A percentile compares a stretch with the other conserved stretches of the same genome.
Evolutionary conservation across 2,113 vertebrate species (phyloP).

Genomic region (Syrrhaptes paradoxus): DNA sequence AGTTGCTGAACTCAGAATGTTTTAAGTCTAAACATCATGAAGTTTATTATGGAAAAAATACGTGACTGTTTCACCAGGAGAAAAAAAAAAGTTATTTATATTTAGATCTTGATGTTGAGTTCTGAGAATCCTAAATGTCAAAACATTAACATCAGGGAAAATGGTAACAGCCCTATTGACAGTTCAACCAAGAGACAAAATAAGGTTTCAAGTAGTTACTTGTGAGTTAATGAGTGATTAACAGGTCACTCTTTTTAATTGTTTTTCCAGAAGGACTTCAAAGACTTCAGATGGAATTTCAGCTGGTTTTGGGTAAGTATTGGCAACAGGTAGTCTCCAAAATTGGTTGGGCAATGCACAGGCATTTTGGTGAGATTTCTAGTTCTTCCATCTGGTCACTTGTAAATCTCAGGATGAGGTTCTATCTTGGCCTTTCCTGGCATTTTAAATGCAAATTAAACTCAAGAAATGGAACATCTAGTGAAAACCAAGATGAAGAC

Average conservation of each 20-base stretch:
- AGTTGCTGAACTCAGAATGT: neutral
- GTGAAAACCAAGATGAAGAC: neutral
- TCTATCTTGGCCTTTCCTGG: neutral
- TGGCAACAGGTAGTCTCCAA: neutral
- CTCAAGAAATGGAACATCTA: neutral
- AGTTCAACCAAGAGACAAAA: neutral
- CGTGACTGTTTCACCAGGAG: neutral
- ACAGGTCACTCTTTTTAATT: neutral
- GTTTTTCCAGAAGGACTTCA: neutral
- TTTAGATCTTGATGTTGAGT: neutral
- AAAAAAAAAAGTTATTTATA: neutral
- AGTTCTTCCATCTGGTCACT: neutral
- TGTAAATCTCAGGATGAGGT: neutral
- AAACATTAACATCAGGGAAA: neutral
- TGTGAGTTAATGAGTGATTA: slow-evolving; percentile 20
- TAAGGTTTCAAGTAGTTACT: neutral
- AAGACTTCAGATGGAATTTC: neutral
- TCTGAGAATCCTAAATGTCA: slow-evolving; percentile 1
- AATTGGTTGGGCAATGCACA: neutral
- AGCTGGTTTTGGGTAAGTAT: neutral
- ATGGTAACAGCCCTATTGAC: neutral
- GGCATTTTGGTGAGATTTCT: neutral
- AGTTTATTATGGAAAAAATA: neutral
- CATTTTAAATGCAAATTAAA: neutral
- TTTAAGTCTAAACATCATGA: neutral